Evolutionary conservation across 2,797 vertebrate genomes (phyloP).

Genomic region (Myioborus miniatus): DNA sequence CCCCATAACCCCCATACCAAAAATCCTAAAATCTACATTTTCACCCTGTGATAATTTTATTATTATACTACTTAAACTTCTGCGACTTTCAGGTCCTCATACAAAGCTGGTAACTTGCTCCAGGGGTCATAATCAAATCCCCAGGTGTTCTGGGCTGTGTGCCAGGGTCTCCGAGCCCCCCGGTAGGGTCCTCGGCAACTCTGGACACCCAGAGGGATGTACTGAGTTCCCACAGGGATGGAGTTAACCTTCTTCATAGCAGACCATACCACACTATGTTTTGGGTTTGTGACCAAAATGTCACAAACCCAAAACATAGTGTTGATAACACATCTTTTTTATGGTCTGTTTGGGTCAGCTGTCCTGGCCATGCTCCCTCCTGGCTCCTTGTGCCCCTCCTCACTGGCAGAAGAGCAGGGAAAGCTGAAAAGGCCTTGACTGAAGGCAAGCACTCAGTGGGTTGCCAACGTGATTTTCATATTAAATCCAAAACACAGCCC

Average conservation of each 20-base stretch:
- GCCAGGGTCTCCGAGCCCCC: too few relatives aligned
- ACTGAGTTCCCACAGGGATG: not conserved
- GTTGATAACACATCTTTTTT: not conserved
- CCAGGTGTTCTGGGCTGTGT: too few relatives aligned
- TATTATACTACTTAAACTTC: too few relatives aligned
- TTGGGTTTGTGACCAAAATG: not conserved
- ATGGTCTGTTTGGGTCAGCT: not conserved
- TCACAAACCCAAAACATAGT: not conserved
- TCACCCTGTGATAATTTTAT: too few relatives aligned
- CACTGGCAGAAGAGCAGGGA: not conserved
- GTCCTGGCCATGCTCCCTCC: not conserved
- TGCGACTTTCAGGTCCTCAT: too few relatives aligned
- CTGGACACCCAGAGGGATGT: too few relatives aligned
- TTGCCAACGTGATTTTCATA: not conserved
- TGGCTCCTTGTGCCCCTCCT: not conserved
- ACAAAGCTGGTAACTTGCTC: too few relatives aligned
- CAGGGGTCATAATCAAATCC: too few relatives aligned
- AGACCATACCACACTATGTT: rapidly evolving
- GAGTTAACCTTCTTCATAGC: not conserved
- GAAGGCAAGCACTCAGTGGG: not conserved
- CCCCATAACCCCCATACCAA: too few relatives aligned
- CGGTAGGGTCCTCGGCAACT: too few relatives aligned
- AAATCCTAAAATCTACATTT: too few relatives aligned
- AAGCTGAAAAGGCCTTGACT: not conserved
- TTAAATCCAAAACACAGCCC: not conserved